phyloP scores from a whole-genome alignment of 2,113 vertebrate species.

The Xiphias gladius region DNA sequence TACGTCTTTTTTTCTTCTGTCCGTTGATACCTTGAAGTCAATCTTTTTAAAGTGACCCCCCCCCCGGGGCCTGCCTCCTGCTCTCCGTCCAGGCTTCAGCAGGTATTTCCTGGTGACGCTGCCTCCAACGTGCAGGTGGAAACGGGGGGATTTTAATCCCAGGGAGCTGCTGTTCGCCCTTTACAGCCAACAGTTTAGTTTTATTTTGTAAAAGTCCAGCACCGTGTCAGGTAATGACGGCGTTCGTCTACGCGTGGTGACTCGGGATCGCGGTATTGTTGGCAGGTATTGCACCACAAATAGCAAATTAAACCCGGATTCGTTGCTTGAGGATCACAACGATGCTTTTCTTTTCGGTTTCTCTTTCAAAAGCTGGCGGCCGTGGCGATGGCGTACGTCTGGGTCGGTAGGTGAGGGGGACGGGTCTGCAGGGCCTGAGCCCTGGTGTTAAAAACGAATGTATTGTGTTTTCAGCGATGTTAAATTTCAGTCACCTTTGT shows the following conservation, averaged over 20 bases:
- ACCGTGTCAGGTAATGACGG: background rate
- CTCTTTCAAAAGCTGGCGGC: too few species aligned
- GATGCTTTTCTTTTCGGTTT: too few species aligned
- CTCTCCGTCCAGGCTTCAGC: background rate
- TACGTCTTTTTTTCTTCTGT: background rate
- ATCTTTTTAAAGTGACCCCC: too few species aligned
- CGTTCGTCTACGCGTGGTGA: background rate
- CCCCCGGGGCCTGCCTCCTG: background rate
- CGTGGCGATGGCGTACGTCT: too few species aligned
- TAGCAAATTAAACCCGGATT: background rate
- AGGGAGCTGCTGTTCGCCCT: background rate
- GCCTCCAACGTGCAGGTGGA: background rate
- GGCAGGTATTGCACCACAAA: background rate
- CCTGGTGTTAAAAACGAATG: too few species aligned
- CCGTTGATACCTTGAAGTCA: background rate
- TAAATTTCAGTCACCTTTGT: background rate
- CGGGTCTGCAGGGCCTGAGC: too few species aligned
- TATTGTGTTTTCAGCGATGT: too few species aligned
- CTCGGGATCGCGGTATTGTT: background rate
- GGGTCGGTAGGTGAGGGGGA: too few species aligned
- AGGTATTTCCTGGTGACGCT: constrained; percentile 38
- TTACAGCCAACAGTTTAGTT: background rate
- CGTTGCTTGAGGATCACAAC: too few species aligned
- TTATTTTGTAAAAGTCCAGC: background rate
- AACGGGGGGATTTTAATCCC: background rate